Conservation (phyloP, 2,888 invertebrate species). For the Meta bourneti region DNA sequence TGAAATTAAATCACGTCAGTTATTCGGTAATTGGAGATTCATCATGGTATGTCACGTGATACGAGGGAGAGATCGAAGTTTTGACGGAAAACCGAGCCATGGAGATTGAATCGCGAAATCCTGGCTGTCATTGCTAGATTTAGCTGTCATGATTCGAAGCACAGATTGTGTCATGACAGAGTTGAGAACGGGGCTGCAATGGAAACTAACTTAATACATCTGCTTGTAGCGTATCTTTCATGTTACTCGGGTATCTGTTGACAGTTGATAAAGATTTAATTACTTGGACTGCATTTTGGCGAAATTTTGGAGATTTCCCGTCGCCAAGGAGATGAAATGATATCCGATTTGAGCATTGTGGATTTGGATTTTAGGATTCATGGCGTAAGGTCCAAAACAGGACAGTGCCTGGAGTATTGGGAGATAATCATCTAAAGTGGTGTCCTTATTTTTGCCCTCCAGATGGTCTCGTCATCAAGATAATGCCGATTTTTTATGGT, state of each 20-base stretch:
- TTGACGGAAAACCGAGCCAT: neutral
- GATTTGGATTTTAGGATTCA: neutral
- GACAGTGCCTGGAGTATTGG: too few relatives aligned
- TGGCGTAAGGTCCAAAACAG: too few relatives aligned
- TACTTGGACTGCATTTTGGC: neutral
- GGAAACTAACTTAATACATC: too few relatives aligned
- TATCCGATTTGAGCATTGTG: neutral
- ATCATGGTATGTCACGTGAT: conserved; percentile 1
- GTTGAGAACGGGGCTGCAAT: neutral
- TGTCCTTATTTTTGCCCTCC: too few relatives aligned
- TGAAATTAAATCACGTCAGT: conserved; percentile 55
- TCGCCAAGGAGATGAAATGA: neutral
- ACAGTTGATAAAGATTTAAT: neutral
- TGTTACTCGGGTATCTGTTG: too few relatives aligned
- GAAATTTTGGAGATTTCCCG: neutral
- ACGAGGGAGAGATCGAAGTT: neutral
- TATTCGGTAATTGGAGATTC: conserved; percentile 42
- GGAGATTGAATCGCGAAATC: neutral
- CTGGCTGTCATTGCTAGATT: neutral
- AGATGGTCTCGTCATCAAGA: too few relatives aligned
- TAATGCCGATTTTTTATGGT: too few relatives aligned
- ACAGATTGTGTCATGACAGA: neutral
- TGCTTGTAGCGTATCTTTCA: too few relatives aligned
- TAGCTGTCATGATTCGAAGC: neutral
- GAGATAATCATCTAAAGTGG: too few relatives aligned